Base-by-base conservation (phyloP, 2,888 invertebrate genomes). In the Cephus nigrinus region DNA sequence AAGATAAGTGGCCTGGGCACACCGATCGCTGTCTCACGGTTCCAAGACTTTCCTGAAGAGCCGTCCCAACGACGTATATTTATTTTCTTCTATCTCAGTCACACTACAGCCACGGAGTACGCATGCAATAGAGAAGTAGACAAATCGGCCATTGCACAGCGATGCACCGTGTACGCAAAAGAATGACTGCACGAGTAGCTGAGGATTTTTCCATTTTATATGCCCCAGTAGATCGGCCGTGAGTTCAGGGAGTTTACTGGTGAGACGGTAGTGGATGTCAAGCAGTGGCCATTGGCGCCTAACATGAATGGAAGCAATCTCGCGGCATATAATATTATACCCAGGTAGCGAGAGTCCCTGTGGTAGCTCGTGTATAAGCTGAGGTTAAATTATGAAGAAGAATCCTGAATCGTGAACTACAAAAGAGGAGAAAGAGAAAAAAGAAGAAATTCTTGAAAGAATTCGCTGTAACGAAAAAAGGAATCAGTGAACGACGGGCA, bases 321-420 rank as follows among this genome's bases (percentile, higher is more conserved):
- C 31, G 71, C 12, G 31, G 71, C 12, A 31, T 71, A 71, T 71
- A 71, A 71, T 71, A 32, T 71, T 71, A 71, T 71, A 71, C 33
- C 31, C 71, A 55, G 23, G 55, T 55, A 15, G 23, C 15, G 12
- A 15, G 15, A 40, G 55, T 55, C 55, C 23, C 55, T 55, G 55
- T 55, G 9, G 2, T 23, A 55, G 40, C 9, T 23, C 23, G 15
- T 40, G 55, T 55, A 55, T 23, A 55, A 23, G 23, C 15, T 55
- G 5, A 15, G 55, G 12, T 36, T 23, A 55, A 55, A 55, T 55
- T 55, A 55, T 55, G 23, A 9, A 55, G 55, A 23, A 23, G 23
- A 23, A 23, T 55, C 23, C 23, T 55, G 55, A 9, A 40, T 30
- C 15, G 40, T 23, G 15, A 40, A 9, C 55, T 55, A 23, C 55